Conservation (phyloP, 1,140 invertebrate genomes). For the Euschistus heros region DNA sequence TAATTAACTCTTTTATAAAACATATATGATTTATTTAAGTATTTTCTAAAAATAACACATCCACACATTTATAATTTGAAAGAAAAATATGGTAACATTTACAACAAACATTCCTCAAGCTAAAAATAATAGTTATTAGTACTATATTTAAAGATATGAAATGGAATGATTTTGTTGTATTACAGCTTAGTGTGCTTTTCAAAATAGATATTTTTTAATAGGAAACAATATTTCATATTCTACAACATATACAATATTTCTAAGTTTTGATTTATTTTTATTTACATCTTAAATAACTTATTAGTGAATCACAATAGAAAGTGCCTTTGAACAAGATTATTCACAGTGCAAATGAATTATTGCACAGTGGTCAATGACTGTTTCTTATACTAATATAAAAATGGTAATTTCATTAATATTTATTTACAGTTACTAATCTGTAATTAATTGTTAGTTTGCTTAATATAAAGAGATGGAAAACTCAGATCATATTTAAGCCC, state of each 20-base stretch:
- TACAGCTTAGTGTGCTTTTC: background rate
- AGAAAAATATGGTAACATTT: constrained; percentile 10
- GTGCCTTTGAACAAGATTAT: background rate
- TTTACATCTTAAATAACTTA: constrained; percentile 2
- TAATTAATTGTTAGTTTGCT: background rate
- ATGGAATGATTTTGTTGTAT: constrained; percentile 10
- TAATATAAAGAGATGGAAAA: no score
- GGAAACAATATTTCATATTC: constrained; percentile 2
- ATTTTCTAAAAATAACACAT: constrained; percentile 9
- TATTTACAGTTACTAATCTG: constrained; percentile 8
- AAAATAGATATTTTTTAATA: background rate
- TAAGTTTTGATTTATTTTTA: constrained; percentile 9
- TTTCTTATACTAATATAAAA: constrained; percentile 2
- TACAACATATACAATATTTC: constrained; percentile 5
- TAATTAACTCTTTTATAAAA: background rate
- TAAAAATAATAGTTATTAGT: background rate
- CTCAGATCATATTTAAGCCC: no score
- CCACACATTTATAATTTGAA: background rate
- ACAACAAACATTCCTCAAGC: constrained; percentile 9
- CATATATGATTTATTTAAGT: constrained; percentile 14
- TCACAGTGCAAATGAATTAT: constrained; percentile 9
- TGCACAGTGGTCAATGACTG: constrained; percentile 1
- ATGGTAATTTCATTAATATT: background rate
- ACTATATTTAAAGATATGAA: constrained; percentile 6
- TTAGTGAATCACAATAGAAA: constrained; percentile 14